Percentiles rank a stretch among this genome's conserved stretches.
Conservation (phyloP, 2,113 vertebrate species). For the Halichoerus grypus region DNA sequence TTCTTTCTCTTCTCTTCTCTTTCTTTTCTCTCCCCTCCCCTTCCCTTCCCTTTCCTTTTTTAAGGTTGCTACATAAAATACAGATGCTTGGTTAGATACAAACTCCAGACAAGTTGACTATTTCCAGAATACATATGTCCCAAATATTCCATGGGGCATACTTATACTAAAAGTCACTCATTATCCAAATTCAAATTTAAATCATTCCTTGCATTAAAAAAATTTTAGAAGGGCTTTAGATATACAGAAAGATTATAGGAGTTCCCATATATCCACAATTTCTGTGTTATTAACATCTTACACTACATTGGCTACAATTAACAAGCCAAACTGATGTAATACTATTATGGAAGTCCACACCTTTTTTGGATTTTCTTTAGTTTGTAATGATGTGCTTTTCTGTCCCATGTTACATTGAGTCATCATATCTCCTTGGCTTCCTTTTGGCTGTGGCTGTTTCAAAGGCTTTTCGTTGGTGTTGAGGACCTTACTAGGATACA, state of each 20-base stretch:
- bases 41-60: neutral
- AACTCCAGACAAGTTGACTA: neutral
- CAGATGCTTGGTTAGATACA: neutral
- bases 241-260: neutral
- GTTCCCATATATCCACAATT: neutral
- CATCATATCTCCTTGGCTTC: neutral
- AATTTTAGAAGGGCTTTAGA: neutral
- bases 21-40: too few relatives aligned
- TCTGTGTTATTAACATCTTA: neutral
- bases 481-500: neutral
- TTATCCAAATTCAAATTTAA: neutral
- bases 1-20: too few relatives aligned
- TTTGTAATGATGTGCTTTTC: neutral
- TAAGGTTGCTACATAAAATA: too few relatives aligned
- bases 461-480: neutral
- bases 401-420: neutral
- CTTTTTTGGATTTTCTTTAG: neutral
- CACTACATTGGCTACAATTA: neutral
- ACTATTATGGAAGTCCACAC: neutral
- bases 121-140: neutral
- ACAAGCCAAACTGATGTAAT: neutral
- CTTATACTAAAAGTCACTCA: neutral
- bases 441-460: neutral
- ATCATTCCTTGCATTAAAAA: neutral
- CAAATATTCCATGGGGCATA: neutral